Base-by-base conservation (phyloP, 2,888 invertebrate species). In the Zhuqinia jingwanae region DNA sequence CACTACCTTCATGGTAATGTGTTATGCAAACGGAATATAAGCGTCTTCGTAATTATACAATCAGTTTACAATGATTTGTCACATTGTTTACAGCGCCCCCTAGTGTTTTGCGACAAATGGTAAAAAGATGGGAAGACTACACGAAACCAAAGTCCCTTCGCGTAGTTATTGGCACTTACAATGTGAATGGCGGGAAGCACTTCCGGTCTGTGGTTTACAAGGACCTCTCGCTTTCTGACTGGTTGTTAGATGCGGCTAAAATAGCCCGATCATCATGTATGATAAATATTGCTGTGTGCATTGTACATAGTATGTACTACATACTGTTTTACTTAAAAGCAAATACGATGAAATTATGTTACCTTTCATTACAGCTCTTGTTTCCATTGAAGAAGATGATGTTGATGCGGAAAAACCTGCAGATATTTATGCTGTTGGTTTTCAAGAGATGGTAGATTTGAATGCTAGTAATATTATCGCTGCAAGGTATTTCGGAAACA, bases 171-270 rank as follows among this genome's bases (percentile, higher is more conserved):
- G 99, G 98, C 17, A 99, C 99, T 0, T 99, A 99, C 93, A 99
- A 99, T 93, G 99, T 99, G 0, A 99, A 99, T 93, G 99, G 99
- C 56, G 99, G 99, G 2, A 99, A 98, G 93, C 98, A 99, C 93
- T 99, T 99, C 92, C 95, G 98, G 90, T 98, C 98, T 92, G 96
- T 99, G 80, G 99, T 97, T 36, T 97, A 97, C 92, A 98, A 98
- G 93, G 96, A 97, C 92, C 94, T 96, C 0, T 95, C 97, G 0
- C 93, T 98, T 50, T 94, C 96, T 15, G 97, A 97, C 93, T 98
- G 98, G 98, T 93, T 99, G 30, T 93, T 98, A 63, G 98, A 98
- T 92, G 96, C 96, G 63, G 95, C 95, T 80, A 94, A 95, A 88
- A 92, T 94, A 88, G 93, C 94, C n/a, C 92, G 92, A 15, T 93